phyloP scores from a whole-genome alignment of 2,888 invertebrate species.

The Biston stratarius region DNA sequence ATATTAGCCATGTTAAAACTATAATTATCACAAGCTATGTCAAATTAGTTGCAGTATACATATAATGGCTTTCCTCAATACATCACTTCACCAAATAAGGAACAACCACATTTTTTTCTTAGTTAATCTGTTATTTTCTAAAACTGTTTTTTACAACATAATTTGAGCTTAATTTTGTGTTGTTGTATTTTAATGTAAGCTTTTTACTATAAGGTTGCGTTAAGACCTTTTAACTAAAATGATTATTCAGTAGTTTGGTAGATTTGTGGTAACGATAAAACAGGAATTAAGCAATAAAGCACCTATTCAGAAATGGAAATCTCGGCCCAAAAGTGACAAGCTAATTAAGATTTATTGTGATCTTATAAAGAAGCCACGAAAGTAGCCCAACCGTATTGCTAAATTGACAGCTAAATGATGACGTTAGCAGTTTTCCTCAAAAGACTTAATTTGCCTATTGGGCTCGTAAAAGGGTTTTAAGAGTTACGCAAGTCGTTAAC shows the following conservation, averaged over 20 bases:
- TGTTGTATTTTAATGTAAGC: background rate
- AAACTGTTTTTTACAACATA: too few species aligned
- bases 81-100: too few species aligned
- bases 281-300: conserved; percentile 32
- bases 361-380: conserved; percentile 31
- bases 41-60: too few species aligned
- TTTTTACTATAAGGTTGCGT: conserved; percentile 7
- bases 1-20: background rate
- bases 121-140: too few species aligned
- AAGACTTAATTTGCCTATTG: conserved; percentile 34
- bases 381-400: conserved; percentile 31
- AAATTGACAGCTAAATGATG: conserved; percentile 28
- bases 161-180: background rate
- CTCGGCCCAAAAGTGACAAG: conserved; percentile 34
- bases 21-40: too few species aligned
- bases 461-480: conserved; percentile 28
- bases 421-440: conserved; percentile 33
- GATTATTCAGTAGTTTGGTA: conserved; percentile 22
- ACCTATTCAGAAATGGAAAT: conserved; percentile 33
- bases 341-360: conserved; percentile 39
- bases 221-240: conserved; percentile 18
- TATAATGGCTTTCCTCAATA: too few species aligned
- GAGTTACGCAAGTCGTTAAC: conserved; percentile 16
- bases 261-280: conserved; percentile 25
- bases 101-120: too few species aligned